Percentiles rank a stretch among this genome's conserved stretches.
phyloP scores from a whole-genome alignment of 2,888 invertebrate species.

The Oscheius sp. region DNA sequence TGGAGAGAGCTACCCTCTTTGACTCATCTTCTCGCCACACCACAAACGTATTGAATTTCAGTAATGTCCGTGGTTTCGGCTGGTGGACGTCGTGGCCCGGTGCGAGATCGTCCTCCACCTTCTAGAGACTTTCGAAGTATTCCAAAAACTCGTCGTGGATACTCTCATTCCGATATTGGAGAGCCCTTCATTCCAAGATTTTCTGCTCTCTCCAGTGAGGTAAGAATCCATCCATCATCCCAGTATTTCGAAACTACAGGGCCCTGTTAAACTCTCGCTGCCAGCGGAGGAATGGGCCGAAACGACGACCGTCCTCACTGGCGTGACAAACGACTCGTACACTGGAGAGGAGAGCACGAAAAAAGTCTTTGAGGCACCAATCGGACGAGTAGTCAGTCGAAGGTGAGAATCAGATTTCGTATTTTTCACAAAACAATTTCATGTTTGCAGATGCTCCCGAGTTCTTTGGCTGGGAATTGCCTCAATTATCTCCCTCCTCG shows the following conservation, averaged over 20 bases:
- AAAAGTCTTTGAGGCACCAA: conserved; percentile 43
- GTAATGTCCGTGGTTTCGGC: conserved; percentile 48
- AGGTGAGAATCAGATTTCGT: conserved; percentile 37
- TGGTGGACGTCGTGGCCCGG: conserved; percentile 41
- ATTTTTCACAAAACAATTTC: too few relatives aligned
- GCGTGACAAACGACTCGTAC: conserved; percentile 65
- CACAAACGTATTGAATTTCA: conserved; percentile 13
- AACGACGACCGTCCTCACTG: conserved; percentile 67
- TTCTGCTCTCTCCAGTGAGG: conserved; percentile 62
- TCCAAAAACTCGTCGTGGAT: conserved; percentile 39
- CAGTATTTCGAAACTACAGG: conserved; percentile 33
- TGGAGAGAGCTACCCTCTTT: too few relatives aligned
- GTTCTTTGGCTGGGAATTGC: conserved; percentile 57
- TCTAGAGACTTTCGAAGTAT: conserved; percentile 38
- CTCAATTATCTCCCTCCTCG: conserved; percentile 51
- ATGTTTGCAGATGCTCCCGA: conserved; percentile 59
- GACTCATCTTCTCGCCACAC: conserved; percentile 2
- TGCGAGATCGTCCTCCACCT: conserved; percentile 36
- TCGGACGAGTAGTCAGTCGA: conserved; percentile 49
- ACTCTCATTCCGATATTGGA: conserved; percentile 55
- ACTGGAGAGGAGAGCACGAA: conserved; percentile 50
- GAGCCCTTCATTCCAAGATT: conserved; percentile 60
- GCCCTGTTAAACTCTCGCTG: conserved; percentile 42
- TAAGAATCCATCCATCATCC: conserved; percentile 13
- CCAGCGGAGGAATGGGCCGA: conserved; percentile 63